phyloP scores from a whole-genome alignment of 2,113 vertebrate genomes.

The Corvus hawaiiensis region DNA sequence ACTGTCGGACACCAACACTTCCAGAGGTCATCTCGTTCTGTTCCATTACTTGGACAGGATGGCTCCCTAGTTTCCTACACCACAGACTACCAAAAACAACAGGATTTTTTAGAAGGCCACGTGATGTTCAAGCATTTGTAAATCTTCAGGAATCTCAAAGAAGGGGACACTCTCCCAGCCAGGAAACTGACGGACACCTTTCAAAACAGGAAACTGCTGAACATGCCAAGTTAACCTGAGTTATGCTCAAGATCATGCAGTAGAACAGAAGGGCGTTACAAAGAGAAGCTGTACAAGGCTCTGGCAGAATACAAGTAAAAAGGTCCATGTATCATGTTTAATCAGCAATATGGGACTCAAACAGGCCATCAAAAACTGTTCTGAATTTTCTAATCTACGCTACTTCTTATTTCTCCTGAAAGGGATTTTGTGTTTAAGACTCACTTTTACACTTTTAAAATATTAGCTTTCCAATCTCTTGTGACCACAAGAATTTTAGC shows the following conservation, averaged over 20 bases:
- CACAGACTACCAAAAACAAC: background rate
- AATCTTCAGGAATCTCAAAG: background rate
- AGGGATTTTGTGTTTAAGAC: background rate
- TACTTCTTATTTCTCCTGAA: background rate
- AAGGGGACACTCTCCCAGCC: background rate
- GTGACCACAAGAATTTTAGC: background rate
- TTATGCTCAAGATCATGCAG: background rate
- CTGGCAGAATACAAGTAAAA: background rate
- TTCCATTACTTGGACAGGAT: background rate
- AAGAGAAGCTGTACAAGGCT: background rate
- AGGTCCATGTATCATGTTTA: background rate
- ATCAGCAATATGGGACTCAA: background rate
- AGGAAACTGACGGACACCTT: background rate
- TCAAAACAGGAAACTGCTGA: slow-evolving; percentile 16
- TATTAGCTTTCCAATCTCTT: background rate
- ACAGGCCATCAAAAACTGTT: background rate
- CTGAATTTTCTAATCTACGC: background rate
- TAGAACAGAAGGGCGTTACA: background rate
- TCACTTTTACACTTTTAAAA: background rate
- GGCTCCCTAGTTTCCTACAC: background rate
- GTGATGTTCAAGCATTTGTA: background rate
- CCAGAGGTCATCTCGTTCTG: fast-evolving
- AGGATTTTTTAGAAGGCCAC: background rate
- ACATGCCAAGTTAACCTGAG: background rate
- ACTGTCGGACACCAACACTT: fast-evolving